A percentile compares a stretch with the other conserved stretches of the same genome.
Conservation (phyloP, 1,140 invertebrate species). For the Pectinophora gossypiella region DNA sequence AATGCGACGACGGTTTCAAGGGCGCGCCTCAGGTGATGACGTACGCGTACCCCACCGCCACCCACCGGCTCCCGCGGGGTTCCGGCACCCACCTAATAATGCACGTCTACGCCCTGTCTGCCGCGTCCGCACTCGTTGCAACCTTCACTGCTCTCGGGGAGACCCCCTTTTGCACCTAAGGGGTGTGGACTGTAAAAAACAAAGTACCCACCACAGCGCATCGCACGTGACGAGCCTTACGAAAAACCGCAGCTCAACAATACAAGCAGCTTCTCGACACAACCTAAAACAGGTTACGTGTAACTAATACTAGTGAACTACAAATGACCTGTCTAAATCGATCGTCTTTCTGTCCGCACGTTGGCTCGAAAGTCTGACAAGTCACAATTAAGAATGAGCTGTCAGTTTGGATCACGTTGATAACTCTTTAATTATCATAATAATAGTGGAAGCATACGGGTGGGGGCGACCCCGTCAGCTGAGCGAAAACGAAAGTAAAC, state of each 20-base stretch:
- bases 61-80: conserved; percentile 54
- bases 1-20: conserved; percentile 73
- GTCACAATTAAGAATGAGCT: conserved; percentile 37
- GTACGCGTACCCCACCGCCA: conserved; percentile 61
- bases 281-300: background rate
- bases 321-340: background rate
- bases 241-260: background rate
- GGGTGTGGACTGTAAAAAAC: conserved; percentile 20
- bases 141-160: conserved; percentile 58
- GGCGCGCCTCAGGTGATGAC: conserved; percentile 73
- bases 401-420: conserved; percentile 40
- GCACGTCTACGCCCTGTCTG: conserved; percentile 74
- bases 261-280: background rate
- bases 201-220: conserved; percentile 15
- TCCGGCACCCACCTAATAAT: conserved; percentile 75
- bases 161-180: conserved; percentile 33
- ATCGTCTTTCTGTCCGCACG: conserved; percentile 2
- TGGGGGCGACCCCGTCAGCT: conserved; percentile 71
- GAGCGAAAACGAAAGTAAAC: conserved; percentile 77
- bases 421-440: conserved; percentile 71
- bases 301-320: background rate
- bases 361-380: conserved; percentile 19
- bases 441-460: conserved; percentile 61
- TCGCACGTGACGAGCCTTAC: background rate
- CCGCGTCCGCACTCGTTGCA: conserved; percentile 68